phyloP scores from a whole-genome alignment of 35 echinoderm and acorn worm genomes.

The Ophioderma brevispina region DNA sequence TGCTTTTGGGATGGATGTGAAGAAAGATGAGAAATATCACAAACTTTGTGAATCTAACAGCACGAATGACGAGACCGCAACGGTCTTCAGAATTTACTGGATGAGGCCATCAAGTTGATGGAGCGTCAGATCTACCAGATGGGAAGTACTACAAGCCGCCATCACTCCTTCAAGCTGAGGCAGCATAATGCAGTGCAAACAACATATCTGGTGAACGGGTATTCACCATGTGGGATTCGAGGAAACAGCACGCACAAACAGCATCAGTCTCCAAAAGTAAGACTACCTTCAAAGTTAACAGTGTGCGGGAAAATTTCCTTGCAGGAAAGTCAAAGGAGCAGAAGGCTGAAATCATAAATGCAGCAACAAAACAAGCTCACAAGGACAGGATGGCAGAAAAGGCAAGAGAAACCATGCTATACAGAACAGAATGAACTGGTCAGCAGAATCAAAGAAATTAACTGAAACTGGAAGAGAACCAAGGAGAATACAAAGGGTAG shows the following conservation, averaged over 20 bases:
- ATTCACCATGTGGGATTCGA: conserved; percentile 12
- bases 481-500: background rate
- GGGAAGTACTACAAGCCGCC: too few relatives aligned
- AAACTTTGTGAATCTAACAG: too few relatives aligned
- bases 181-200: background rate
- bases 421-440: background rate
- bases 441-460: background rate
- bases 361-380: background rate
- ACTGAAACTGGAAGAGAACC: background rate
- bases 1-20: too few relatives aligned
- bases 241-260: background rate
- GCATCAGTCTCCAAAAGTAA: background rate
- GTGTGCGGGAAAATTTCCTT: background rate
- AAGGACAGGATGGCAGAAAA: background rate
- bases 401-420: background rate
- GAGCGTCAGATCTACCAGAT: too few relatives aligned
- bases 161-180: background rate
- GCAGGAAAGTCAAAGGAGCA: background rate
- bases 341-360: background rate
- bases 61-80: too few relatives aligned
- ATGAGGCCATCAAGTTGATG: too few relatives aligned
- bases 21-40: too few relatives aligned
- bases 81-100: too few relatives aligned
- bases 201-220: conserved; percentile 29
- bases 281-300: conserved; percentile 19